phyloP scores from a whole-genome alignment of 1,140 invertebrate genomes.

The Pseudomyrmex pallidus region DNA sequence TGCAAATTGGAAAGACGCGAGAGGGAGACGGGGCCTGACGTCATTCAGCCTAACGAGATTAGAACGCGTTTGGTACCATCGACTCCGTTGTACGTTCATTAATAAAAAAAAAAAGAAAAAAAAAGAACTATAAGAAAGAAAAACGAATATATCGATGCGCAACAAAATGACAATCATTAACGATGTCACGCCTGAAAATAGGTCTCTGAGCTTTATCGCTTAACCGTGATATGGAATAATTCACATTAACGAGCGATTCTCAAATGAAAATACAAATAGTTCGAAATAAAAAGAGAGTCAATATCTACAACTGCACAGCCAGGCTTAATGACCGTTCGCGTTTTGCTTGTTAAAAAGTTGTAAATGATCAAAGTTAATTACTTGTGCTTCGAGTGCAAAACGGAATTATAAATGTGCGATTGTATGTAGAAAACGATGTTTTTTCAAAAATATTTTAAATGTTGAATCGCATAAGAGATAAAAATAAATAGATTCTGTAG shows the following conservation, averaged over 20 bases:
- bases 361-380: too few species aligned
- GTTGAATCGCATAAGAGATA: too few species aligned
- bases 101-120: slow-evolving; percentile 19
- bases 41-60: slow-evolving; percentile 60
- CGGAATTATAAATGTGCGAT: too few species aligned
- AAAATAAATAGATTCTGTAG: too few species aligned
- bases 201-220: background rate
- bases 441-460: too few species aligned
- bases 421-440: too few species aligned
- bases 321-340: too few species aligned
- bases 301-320: too few species aligned
- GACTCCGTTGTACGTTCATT: slow-evolving; percentile 6
- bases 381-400: too few species aligned
- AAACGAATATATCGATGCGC: background rate
- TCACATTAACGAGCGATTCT: background rate
- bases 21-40: slow-evolving; percentile 49
- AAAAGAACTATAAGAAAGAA: background rate
- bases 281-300: too few species aligned
- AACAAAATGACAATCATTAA: slow-evolving; percentile 6
- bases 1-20: slow-evolving; percentile 51
- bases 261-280: too few species aligned
- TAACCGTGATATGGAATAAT: background rate
- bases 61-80: slow-evolving; percentile 55
- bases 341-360: too few species aligned
- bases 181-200: slow-evolving; percentile 21